Base-by-base conservation (phyloP, 2,113 vertebrate species). In the Amphiprion ocellaris region DNA sequence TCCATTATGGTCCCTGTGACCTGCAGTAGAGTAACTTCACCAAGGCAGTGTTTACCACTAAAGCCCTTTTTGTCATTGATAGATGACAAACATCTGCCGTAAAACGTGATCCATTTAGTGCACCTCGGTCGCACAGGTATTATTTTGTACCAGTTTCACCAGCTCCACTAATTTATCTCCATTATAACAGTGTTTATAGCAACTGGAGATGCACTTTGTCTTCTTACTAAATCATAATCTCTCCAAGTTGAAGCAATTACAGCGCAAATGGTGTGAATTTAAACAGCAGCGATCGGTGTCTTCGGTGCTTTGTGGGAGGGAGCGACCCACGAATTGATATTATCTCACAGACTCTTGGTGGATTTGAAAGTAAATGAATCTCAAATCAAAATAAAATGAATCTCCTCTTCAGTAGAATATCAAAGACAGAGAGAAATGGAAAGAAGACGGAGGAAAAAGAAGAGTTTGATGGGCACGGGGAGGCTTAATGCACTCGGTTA, bases 381-480 rank as follows among this genome's bases (percentile, higher is more conserved):
- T 88, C 77, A 79, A 87, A 90, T 90, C 73, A 87, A 75, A 92
- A 89, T 74, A 67, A 88, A 87, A 87, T 67, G 75, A 85, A 69
- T 79, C 65, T 87, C 61, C 55, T 86, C 83, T 82, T 81, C 67
- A 72, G 69, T 53, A 47, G 59, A 73, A 66, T 73, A 81, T 88
- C 58, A 65, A 64, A 83, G 66, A 55, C 24, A 23, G 69, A 79
- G 30, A 46, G 53, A 83, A 61, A 80, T 58, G 39, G 77, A 74
- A 52, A 44, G 47, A 21, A 75, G 33, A 2, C 1, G 33, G 33
- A 9, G 33, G 59, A 62, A 52, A 61, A 52, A 23, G 26, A 21
- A 12, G 55, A 69, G 47, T 64, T 60, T 15, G 63, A 28, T 44
- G 47, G 54, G 61, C 41, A 69, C 21, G 1, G 4, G 2, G 69